Percentiles rank a stretch among this genome's conserved stretches.
phyloP scores from a whole-genome alignment of 2,797 vertebrate genomes.

The Muscicapa comitata region DNA sequence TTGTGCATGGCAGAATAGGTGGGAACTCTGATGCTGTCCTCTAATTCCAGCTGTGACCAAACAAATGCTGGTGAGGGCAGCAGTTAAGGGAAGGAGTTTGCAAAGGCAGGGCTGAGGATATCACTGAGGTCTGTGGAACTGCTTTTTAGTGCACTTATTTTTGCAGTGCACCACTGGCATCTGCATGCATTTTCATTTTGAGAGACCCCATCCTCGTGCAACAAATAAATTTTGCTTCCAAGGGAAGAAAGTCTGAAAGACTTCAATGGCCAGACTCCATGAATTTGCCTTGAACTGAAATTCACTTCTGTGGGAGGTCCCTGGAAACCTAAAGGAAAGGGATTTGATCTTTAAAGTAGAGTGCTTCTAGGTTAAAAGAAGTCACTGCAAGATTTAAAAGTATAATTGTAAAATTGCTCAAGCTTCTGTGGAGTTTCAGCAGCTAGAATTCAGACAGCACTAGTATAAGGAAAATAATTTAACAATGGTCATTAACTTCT shows the following conservation, averaged over 20 bases:
- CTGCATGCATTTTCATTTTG: background rate
- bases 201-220: background rate
- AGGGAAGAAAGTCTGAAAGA: background rate
- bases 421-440: background rate
- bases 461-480: background rate
- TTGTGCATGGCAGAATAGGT: background rate
- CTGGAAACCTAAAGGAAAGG: background rate
- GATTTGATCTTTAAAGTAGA: background rate
- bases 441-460: background rate
- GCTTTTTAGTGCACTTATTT: background rate
- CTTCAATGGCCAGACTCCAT: background rate
- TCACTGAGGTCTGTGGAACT: fast-evolving
- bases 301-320: background rate
- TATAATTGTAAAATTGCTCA: background rate
- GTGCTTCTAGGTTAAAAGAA: background rate
- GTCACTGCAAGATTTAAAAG: background rate
- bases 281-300: background rate
- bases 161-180: background rate
- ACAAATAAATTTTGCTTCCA: background rate
- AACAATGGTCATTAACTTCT: background rate
- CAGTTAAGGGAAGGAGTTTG: background rate
- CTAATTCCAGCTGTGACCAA: background rate
- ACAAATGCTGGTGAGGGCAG: background rate
- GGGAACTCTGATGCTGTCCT: background rate
- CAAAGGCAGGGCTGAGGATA: background rate